These are phyloP conservation scores for Myrmecobius fasciatus DNA, from an alignment of 2,113 vertebrate genomes.

Conservation along the genomic window DNA sequence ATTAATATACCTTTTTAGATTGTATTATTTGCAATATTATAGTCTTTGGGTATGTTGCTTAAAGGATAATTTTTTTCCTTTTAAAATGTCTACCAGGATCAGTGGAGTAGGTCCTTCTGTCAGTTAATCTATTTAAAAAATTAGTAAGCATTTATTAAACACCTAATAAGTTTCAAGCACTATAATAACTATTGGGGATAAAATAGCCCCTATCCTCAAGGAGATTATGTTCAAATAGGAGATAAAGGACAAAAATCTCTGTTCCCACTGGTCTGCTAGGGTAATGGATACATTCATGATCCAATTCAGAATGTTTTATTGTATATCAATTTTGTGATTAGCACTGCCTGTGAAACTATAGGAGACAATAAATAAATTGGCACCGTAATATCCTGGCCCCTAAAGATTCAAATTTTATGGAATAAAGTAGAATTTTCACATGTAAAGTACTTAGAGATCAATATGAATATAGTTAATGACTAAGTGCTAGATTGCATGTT, in stretches of 20 bases:
- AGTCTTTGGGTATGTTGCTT: background rate
- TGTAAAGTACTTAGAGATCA: background rate
- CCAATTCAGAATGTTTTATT: conserved; percentile 18
- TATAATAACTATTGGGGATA: background rate
- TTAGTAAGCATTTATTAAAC: background rate
- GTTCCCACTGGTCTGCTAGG: conserved; percentile 1
- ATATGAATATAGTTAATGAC: background rate
- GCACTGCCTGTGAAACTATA: background rate
- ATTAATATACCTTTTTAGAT: background rate
- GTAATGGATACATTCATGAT: background rate
- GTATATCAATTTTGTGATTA: background rate
- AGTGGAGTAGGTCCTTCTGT: background rate
- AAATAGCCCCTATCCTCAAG: background rate
- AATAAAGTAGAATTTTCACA: background rate
- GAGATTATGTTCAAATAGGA: background rate
- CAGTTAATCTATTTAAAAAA: background rate
- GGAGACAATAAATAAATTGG: background rate
- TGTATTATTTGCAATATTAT: background rate
- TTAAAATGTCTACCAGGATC: background rate
- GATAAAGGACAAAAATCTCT: background rate
- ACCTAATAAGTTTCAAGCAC: background rate
- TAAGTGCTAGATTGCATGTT: background rate
- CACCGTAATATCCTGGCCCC: background rate
- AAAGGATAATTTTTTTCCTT: background rate
- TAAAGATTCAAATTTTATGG: background rate